These are phyloP conservation scores for Eupithecia vulgata DNA, from an alignment of 2,888 invertebrate species.

Conservation along the genomic window DNA sequence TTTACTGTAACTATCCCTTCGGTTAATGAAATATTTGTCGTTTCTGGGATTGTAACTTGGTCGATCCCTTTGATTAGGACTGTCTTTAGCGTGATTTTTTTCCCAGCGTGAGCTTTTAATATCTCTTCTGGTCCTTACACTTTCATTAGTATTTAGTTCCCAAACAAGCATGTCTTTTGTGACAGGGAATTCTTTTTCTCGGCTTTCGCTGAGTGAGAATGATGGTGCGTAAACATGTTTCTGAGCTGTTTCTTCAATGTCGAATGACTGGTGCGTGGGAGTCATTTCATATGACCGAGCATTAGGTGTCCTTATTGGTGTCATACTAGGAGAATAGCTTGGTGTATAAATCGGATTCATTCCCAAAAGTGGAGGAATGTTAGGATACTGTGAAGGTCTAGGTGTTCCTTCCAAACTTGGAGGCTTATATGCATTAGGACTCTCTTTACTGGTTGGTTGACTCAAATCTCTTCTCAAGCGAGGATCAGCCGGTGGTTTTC, in stretches of 20 bases:
- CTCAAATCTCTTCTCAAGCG: conserved; percentile 62
- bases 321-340: conserved; percentile 47
- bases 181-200: conserved; percentile 52
- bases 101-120: conserved; percentile 39
- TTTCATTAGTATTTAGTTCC: conserved; percentile 40
- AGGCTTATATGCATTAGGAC: conserved; percentile 42
- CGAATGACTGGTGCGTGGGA: conserved; percentile 57
- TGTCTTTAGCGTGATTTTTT: conserved; percentile 6
- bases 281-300: conserved; percentile 61
- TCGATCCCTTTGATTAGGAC: conserved; percentile 21
- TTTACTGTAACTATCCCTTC: conserved; percentile 48
- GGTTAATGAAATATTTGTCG: conserved; percentile 50
- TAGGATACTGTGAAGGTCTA: conserved; percentile 45
- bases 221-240: conserved; percentile 72
- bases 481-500: conserved; percentile 57
- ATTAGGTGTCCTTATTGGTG: conserved; percentile 52
- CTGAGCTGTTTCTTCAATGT: conserved; percentile 56
- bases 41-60: conserved; percentile 45
- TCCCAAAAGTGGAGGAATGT: conserved; percentile 39
- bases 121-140: conserved; percentile 25
- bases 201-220: conserved; percentile 52
- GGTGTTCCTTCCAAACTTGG: conserved; percentile 50
- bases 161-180: conserved; percentile 48
- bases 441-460: conserved; percentile 44
- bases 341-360: conserved; percentile 47